phyloP scores from a whole-genome alignment of 2,113 vertebrate genomes.

The Physeter macrocephalus region DNA sequence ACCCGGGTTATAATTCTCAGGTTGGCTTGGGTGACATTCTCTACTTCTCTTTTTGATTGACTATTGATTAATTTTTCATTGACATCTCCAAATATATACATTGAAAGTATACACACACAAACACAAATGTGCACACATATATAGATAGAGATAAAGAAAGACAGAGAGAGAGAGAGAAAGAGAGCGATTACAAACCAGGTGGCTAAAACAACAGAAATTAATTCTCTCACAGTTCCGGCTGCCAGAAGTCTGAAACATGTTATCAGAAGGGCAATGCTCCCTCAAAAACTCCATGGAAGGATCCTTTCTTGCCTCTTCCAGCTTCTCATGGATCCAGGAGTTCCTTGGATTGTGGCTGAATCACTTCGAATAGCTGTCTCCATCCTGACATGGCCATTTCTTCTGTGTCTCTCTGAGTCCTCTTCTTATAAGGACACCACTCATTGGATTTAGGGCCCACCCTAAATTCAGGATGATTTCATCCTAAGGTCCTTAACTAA shows the following conservation, averaged over 20 bases:
- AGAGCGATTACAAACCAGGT: background rate
- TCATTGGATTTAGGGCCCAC: background rate
- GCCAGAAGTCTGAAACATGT: background rate
- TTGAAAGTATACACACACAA: background rate
- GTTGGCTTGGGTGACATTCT: background rate
- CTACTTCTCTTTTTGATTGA: background rate
- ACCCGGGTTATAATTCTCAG: background rate
- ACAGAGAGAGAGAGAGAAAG: background rate
- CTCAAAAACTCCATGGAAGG: background rate
- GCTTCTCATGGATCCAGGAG: background rate
- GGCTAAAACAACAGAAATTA: background rate
- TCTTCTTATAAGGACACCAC: background rate
- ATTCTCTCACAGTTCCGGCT: background rate
- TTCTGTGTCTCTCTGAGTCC: background rate
- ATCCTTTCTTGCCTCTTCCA: no score
- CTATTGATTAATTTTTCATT: background rate
- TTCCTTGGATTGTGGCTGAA: background rate
- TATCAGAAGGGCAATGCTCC: background rate
- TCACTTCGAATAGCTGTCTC: background rate
- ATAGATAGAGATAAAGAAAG: background rate
- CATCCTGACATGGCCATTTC: no score
- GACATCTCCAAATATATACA: background rate
- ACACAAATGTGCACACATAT: background rate
- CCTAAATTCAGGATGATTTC: background rate
- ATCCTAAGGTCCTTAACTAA: background rate